A percentile compares a stretch with the other conserved stretches of the same genome.
phyloP scores from a whole-genome alignment of 1,140 invertebrate species.

The Hyposmocoma kahamanoa region DNA sequence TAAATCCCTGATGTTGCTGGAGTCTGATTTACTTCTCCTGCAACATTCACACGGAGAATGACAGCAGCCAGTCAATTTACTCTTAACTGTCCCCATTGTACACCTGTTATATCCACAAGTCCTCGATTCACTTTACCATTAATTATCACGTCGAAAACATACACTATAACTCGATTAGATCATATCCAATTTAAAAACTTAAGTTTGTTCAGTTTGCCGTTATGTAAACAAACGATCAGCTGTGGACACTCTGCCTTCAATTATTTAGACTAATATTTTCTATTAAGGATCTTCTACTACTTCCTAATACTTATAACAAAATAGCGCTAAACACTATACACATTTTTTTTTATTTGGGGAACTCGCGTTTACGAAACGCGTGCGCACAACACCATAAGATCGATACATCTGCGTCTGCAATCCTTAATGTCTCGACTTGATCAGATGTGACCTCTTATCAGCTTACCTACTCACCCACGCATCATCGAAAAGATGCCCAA shows the following conservation, averaged over 20 bases:
- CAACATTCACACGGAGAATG: conserved; percentile 34
- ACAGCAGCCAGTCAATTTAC: conserved; percentile 37
- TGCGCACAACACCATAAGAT: conserved; percentile 37
- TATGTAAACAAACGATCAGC: conserved; percentile 42
- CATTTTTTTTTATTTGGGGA: no score
- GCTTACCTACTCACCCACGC: no score
- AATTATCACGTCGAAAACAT: conserved; percentile 27
- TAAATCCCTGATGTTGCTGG: conserved; percentile 49
- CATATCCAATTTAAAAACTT: conserved; percentile 29
- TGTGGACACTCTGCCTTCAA: no score
- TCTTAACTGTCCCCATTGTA: conserved; percentile 48
- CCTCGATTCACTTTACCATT: no score
- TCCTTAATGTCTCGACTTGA: conserved; percentile 17
- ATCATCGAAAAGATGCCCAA: no score
- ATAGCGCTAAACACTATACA: no score
- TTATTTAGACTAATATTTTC: no score
- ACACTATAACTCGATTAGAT: conserved; percentile 32
- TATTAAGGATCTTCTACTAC: no score
- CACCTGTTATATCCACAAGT: conserved; percentile 8
- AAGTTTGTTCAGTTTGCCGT: conserved; percentile 39
- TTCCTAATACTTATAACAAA: no score
- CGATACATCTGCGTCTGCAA: conserved; percentile 35
- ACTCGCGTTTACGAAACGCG: conserved; percentile 33
- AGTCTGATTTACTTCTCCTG: conserved; percentile 24
- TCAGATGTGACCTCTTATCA: conserved; percentile 59